Conservation (phyloP, 2,113 vertebrate genomes). For the Lethenteron camtschaticum region DNA sequence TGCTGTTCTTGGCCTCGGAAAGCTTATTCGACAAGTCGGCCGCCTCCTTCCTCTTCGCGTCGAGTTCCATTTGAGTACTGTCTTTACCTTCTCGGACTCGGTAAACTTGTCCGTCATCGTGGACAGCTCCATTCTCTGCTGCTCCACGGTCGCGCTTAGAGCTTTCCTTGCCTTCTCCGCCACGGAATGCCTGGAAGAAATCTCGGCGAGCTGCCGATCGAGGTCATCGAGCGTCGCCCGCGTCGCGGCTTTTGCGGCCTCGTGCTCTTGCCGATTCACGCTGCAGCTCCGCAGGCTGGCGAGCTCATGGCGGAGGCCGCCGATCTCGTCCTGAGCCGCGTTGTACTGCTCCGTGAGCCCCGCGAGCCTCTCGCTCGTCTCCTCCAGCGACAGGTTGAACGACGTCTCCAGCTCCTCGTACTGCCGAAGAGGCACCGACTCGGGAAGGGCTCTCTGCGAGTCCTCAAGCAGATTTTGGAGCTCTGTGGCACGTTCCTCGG, state of each 20-base stretch:
- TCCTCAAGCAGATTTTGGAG: not conserved
- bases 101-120: not conserved
- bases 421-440: slow-evolving; percentile 3
- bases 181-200: not conserved
- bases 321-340: slow-evolving; percentile 33
- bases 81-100: slow-evolving; percentile 1
- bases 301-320: slow-evolving; percentile 39
- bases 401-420: slow-evolving; percentile 3
- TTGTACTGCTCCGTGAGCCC: slow-evolving; percentile 29
- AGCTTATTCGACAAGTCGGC: not conserved
- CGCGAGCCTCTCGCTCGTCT: slow-evolving; percentile 31
- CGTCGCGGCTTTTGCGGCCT: not conserved
- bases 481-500: not conserved
- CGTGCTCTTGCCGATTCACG: not conserved
- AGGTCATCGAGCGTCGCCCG: not conserved
- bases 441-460: not conserved
- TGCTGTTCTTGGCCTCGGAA: not conserved
- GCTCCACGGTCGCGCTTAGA: slow-evolving; percentile 1
- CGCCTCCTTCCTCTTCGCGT: not conserved
- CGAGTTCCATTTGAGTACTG: slow-evolving; percentile 1
- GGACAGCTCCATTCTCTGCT: not conserved
- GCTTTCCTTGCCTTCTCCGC: not conserved
- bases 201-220: not conserved
- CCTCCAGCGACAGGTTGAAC: slow-evolving; percentile 2
- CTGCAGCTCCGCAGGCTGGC: slow-evolving; percentile 15